A percentile compares a stretch with the other conserved stretches of the same genome.
phyloP scores from a whole-genome alignment of 2,888 invertebrate species.

The Diogma glabrata region DNA sequence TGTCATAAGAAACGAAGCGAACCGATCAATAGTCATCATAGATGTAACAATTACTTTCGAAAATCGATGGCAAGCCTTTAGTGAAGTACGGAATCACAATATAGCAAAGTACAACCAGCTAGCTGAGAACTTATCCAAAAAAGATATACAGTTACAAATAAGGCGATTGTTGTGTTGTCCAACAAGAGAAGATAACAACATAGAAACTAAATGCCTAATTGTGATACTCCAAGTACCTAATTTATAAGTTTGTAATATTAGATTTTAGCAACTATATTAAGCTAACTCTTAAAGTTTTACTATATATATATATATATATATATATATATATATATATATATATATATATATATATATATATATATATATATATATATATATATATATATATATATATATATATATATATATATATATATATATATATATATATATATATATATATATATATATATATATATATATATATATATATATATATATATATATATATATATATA shows the following conservation, averaged over 20 bases:
- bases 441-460: slow-evolving; percentile 3
- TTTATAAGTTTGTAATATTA: not conserved
- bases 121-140: too few relatives aligned
- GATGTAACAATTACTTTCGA: too few relatives aligned
- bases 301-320: not conserved
- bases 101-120: too few relatives aligned
- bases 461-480: slow-evolving; percentile 3
- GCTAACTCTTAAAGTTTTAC: not conserved
- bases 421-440: slow-evolving; percentile 3
- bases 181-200: too few relatives aligned
- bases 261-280: not conserved
- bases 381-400: slow-evolving; percentile 1
- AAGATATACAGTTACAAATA: too few relatives aligned
- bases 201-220: too few relatives aligned
- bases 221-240: too few relatives aligned
- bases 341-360: slow-evolving; percentile 3
- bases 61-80: too few relatives aligned
- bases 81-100: too few relatives aligned
- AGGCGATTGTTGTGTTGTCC: too few relatives aligned
- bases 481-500: slow-evolving; percentile 1
- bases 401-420: slow-evolving; percentile 1
- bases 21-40: too few relatives aligned
- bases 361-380: slow-evolving; percentile 3
- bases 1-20: too few relatives aligned
- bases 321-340: slow-evolving; percentile 1